Evolutionary conservation across 2,888 invertebrate species (phyloP).

Genomic region (Argynnis bischoffii): DNA sequence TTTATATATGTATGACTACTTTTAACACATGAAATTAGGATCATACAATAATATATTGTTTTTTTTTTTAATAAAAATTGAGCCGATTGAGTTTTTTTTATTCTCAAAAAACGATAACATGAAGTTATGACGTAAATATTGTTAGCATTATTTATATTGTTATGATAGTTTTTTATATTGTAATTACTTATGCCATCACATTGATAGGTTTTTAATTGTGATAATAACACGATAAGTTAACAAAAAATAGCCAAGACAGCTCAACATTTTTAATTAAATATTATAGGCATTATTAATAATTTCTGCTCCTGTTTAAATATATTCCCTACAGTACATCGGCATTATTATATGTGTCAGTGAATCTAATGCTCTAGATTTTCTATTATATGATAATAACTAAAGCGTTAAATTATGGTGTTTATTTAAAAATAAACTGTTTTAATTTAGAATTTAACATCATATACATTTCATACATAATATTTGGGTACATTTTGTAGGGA

Average conservation of each 20-base stretch:
- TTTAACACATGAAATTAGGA: no score
- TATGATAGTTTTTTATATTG: neutral
- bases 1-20: no score
- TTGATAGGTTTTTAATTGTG: constrained; percentile 6
- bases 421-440: constrained; percentile 4
- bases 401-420: constrained; percentile 1
- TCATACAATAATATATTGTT: no score
- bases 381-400: constrained; percentile 19
- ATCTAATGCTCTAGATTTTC: constrained; percentile 23
- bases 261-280: neutral
- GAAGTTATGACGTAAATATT: neutral
- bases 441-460: constrained; percentile 4
- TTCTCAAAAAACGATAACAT: neutral
- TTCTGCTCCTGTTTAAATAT: constrained; percentile 13
- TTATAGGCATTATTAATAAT: neutral
- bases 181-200: constrained; percentile 11
- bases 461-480: constrained; percentile 4
- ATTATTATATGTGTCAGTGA: constrained; percentile 22
- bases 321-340: constrained; percentile 17
- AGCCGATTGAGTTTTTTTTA: neutral
- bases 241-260: constrained; percentile 1
- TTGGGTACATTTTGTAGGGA: no score
- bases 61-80: no score
- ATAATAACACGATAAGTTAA: constrained; percentile 11
- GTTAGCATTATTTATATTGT: constrained; percentile 1